phyloP scores from a whole-genome alignment of 2,888 invertebrate species.

The Amiota mariae region DNA sequence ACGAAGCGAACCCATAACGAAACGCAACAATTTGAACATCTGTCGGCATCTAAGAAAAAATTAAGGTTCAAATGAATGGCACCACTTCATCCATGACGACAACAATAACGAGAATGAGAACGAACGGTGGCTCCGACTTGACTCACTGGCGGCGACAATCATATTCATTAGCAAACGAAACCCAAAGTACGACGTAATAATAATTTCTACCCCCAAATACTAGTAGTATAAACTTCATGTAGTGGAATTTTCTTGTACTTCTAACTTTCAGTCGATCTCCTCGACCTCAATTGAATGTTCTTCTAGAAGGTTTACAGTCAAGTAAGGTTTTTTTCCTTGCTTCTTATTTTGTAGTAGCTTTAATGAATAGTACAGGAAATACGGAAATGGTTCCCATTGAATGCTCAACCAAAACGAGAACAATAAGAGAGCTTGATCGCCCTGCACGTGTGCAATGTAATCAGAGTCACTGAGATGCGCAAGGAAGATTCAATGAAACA shows the following conservation, averaged over 20 bases:
- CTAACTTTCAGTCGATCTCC: too few relatives aligned
- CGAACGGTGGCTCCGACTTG: not conserved
- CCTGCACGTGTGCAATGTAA: slow-evolving; percentile 11
- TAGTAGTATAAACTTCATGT: too few relatives aligned
- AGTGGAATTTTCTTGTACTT: too few relatives aligned
- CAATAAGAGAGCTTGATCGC: too few relatives aligned
- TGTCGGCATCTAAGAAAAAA: slow-evolving; percentile 13
- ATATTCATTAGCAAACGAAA: not conserved
- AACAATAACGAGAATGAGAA: not conserved
- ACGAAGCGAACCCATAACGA: slow-evolving; percentile 5
- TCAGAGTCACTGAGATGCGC: not conserved
- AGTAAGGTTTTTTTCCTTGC: not conserved
- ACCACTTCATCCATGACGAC: slow-evolving; percentile 10
- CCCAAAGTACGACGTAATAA: not conserved
- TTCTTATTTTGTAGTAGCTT: not conserved
- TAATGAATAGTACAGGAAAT: slow-evolving; percentile 5
- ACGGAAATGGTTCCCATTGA: slow-evolving; percentile 8
- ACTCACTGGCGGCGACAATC: slow-evolving; percentile 8
- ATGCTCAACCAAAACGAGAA: not conserved
- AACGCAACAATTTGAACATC: slow-evolving; percentile 29
- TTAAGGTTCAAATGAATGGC: not conserved
- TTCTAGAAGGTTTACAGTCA: not conserved
- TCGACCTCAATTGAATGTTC: too few relatives aligned
- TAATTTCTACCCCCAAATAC: slow-evolving; percentile 1
- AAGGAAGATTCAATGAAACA: slow-evolving; percentile 6